These are phyloP conservation scores for Moxostoma hubbsi DNA, from an alignment of 2,797 vertebrate species.

Conservation along the genomic window DNA sequence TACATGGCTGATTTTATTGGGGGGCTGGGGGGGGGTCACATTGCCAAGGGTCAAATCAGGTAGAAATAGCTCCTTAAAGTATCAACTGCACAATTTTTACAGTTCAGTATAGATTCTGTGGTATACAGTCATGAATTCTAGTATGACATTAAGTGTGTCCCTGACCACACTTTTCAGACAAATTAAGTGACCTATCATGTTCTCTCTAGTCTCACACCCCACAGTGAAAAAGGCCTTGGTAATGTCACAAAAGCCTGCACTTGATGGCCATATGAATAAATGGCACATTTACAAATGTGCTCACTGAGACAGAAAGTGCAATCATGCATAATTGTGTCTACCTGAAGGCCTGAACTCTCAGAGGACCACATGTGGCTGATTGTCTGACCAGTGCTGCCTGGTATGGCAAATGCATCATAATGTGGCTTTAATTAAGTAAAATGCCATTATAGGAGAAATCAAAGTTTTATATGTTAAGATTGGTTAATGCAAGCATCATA, in stretches of 20 bases:
- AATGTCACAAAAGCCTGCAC: slow-evolving; percentile 75
- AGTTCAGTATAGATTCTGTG: slow-evolving; percentile 7
- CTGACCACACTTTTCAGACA: slow-evolving; percentile 61
- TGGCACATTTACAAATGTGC: slow-evolving; percentile 77
- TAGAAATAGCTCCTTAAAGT: slow-evolving; percentile 9
- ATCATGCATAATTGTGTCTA: slow-evolving; percentile 83
- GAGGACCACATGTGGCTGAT: slow-evolving; percentile 74
- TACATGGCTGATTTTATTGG: slow-evolving; percentile 49
- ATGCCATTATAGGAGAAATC: too few species aligned
- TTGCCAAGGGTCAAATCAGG: neutral
- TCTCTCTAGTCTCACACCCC: slow-evolving; percentile 64
- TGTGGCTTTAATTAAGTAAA: slow-evolving; percentile 46
- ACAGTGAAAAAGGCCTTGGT: slow-evolving; percentile 76
- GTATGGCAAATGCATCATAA: slow-evolving; percentile 78
- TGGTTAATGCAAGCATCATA: too few species aligned
- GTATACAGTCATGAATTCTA: slow-evolving; percentile 48
- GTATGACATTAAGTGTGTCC: slow-evolving; percentile 56
- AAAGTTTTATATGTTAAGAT: too few species aligned
- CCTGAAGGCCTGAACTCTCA: slow-evolving; percentile 57
- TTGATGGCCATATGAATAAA: slow-evolving; percentile 79
- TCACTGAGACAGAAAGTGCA: slow-evolving; percentile 77
- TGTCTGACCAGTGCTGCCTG: slow-evolving; percentile 78
- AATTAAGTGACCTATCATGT: slow-evolving; percentile 68
- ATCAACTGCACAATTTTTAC: neutral
- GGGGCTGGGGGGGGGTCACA: slow-evolving; percentile 50